These are phyloP conservation scores for Phthorimaea operculella DNA, from an alignment of 1,140 invertebrate species.

Conservation along the genomic window DNA sequence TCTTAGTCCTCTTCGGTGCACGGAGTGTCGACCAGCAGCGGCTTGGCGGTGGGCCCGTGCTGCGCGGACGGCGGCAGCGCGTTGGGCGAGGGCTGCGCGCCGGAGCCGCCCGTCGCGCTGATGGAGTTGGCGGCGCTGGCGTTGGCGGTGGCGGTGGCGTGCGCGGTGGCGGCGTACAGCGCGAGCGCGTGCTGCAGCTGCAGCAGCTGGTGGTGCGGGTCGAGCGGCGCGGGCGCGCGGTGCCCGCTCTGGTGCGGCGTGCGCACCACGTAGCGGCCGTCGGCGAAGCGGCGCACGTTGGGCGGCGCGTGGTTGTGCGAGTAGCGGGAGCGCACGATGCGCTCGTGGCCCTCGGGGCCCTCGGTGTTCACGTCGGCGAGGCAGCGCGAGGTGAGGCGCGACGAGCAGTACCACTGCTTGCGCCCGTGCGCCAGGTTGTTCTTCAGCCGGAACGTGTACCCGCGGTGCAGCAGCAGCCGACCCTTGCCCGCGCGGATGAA, in stretches of 20 bases:
- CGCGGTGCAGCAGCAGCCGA: slow-evolving; percentile 52
- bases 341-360: slow-evolving; percentile 58
- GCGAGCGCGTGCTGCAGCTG: slow-evolving; percentile 58
- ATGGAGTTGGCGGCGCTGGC: slow-evolving; percentile 30
- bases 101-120: slow-evolving; percentile 18
- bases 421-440: slow-evolving; percentile 59
- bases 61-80: slow-evolving; percentile 33
- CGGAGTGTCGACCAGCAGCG: slow-evolving; percentile 56
- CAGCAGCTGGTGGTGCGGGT: slow-evolving; percentile 56
- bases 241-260: slow-evolving; percentile 60
- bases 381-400: slow-evolving; percentile 54
- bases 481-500: slow-evolving; percentile 63
- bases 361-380: slow-evolving; percentile 60
- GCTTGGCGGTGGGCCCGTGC: slow-evolving; percentile 40
- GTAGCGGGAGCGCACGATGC: slow-evolving; percentile 57
- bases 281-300: slow-evolving; percentile 58
- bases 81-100: slow-evolving; percentile 40
- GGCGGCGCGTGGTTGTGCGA: slow-evolving; percentile 60
- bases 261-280: slow-evolving; percentile 60
- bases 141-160: slow-evolving; percentile 43
- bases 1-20: slow-evolving; percentile 53
- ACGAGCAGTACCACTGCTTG: slow-evolving; percentile 64
- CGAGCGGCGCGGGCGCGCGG: slow-evolving; percentile 52
- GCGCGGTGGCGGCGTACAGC: slow-evolving; percentile 54
- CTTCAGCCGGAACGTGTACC: slow-evolving; percentile 60